Evolutionary conservation across 2,888 invertebrate genomes (phyloP).

Genomic region (Cheilosia pagana): DNA sequence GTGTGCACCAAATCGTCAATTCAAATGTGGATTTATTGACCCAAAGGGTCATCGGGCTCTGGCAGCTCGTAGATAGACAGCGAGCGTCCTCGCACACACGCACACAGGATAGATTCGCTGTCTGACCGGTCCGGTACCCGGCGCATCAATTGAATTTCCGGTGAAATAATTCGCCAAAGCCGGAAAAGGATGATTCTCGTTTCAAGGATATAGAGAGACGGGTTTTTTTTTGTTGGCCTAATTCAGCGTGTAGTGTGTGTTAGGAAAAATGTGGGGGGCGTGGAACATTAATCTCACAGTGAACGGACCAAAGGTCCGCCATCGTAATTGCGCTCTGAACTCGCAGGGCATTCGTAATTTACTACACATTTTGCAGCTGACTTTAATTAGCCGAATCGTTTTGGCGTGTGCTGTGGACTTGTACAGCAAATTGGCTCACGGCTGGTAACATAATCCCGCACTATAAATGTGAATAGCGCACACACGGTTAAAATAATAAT

Average conservation of each 20-base stretch:
- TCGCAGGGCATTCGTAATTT: constrained; percentile 47
- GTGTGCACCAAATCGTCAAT: constrained; percentile 73
- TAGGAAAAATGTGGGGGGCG: constrained; percentile 56
- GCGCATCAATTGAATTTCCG: constrained; percentile 71
- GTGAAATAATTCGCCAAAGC: constrained; percentile 69
- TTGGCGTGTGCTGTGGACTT: not conserved
- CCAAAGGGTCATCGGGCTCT: constrained; percentile 66
- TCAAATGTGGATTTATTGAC: constrained; percentile 74
- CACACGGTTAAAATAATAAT: constrained; percentile 22
- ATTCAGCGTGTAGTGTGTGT: constrained; percentile 4
- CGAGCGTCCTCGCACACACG: constrained; percentile 2
- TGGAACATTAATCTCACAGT: constrained; percentile 58
- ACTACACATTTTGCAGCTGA: constrained; percentile 44
- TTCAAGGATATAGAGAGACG: constrained; percentile 5
- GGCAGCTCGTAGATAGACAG: constrained; percentile 20
- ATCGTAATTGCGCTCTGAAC: constrained; percentile 41
- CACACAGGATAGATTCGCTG: not conserved
- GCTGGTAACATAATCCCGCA: not conserved
- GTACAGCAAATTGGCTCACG: not conserved
- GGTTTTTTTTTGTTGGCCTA: constrained; percentile 6
- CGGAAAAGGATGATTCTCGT: constrained; percentile 46
- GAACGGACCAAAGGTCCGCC: constrained; percentile 31
- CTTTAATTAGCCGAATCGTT: constrained; percentile 55
- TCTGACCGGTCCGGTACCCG: constrained; percentile 8
- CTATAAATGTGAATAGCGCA: too few relatives aligned